Conservation (phyloP, 2,797 vertebrate species). For the Sciurus vulgaris region DNA sequence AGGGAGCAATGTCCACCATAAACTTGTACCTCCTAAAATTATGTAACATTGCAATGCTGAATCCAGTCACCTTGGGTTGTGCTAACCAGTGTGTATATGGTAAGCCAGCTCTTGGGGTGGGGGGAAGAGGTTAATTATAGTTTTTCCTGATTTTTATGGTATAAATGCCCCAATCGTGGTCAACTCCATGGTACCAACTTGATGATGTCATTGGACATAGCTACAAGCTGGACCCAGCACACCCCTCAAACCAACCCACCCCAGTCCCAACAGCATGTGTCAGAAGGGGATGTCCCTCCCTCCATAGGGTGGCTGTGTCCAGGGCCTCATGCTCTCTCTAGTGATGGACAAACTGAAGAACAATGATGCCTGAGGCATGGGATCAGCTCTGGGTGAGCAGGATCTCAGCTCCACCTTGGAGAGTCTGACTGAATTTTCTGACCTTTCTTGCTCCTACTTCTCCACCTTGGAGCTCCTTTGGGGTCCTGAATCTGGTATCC, state of each 20-base stretch:
- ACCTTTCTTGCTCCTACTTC: not conserved
- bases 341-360: not conserved
- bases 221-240: not conserved
- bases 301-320: not conserved
- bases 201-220: not conserved
- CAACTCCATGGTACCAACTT: slow-evolving; percentile 1
- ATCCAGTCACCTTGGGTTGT: not conserved
- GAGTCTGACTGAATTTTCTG: not conserved
- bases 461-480: not conserved
- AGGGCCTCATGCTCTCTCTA: not conserved
- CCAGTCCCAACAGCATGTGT: not conserved
- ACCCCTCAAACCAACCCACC: not conserved
- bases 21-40: not conserved
- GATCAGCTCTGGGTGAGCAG: not conserved
- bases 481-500: not conserved
- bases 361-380: not conserved
- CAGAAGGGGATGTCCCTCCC: not conserved
- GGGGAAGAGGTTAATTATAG: not conserved
- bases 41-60: not conserved
- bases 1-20: not conserved
- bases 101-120: not conserved
- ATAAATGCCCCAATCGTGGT: not conserved
- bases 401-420: not conserved
- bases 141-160: not conserved
- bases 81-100: not conserved